These are phyloP conservation scores for Ifrita kowaldi DNA, from an alignment of 2,113 vertebrate species.

Conservation along the genomic window DNA sequence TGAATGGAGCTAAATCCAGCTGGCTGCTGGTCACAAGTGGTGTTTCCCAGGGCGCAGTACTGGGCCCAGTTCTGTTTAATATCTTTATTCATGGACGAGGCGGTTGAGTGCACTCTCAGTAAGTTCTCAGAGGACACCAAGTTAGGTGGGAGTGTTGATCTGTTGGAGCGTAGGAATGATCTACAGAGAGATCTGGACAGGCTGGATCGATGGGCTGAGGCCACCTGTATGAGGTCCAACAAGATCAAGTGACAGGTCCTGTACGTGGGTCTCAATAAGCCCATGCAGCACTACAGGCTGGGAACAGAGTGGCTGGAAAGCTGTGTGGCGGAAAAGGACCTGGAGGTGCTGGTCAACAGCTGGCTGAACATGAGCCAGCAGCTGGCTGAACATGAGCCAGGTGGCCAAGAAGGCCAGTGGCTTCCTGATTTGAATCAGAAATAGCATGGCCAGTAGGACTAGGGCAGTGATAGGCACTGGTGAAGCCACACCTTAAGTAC, in stretches of 20 bases:
- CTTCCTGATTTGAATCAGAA: neutral
- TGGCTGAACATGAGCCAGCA: neutral
- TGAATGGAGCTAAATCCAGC: neutral
- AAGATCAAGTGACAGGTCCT: neutral
- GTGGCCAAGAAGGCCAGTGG: neutral
- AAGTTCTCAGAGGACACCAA: neutral
- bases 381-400: no score
- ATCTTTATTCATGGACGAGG: neutral
- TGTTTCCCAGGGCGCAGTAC: neutral
- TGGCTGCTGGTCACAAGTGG: no score
- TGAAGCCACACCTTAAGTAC: neutral
- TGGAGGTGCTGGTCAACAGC: neutral
- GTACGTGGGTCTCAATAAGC: accelerated
- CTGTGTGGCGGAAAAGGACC: neutral
- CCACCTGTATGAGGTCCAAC: neutral
- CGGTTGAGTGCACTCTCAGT: neutral
- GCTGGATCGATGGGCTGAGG: accelerated
- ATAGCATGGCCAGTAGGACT: neutral
- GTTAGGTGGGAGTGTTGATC: neutral
- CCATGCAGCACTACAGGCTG: accelerated
- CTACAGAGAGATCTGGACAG: neutral
- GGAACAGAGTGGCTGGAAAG: neutral
- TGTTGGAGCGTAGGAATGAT: neutral
- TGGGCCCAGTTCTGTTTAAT: neutral
- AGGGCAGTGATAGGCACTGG: neutral